These are phyloP conservation scores for Hirtodrosophila confusa DNA, from an alignment of 2,888 invertebrate genomes.

Conservation along the genomic window DNA sequence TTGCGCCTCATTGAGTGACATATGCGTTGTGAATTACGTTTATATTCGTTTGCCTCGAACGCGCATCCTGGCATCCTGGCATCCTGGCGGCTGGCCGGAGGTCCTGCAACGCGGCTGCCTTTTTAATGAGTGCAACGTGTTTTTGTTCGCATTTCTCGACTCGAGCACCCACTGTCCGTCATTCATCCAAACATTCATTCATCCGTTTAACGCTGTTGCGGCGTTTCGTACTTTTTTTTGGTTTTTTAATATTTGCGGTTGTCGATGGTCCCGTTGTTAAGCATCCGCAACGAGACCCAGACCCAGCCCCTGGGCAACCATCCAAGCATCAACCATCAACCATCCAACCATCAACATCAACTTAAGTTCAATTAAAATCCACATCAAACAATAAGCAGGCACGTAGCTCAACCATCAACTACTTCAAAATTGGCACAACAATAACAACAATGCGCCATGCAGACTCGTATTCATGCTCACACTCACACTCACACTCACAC, in stretches of 20 bases:
- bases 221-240: constrained; percentile 34
- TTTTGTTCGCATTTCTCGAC: constrained; percentile 65
- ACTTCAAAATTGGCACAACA: constrained; percentile 70
- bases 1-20: constrained; percentile 78
- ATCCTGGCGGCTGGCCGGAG: constrained; percentile 2
- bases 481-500: constrained; percentile 4
- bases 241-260: constrained; percentile 73
- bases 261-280: constrained; percentile 62
- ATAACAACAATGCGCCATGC: constrained; percentile 50
- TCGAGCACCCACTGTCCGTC: constrained; percentile 53
- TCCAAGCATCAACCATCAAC: constrained; percentile 19
- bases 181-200: constrained; percentile 13
- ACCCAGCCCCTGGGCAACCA: constrained; percentile 9
- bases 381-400: constrained; percentile 83
- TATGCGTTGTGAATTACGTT: constrained; percentile 66
- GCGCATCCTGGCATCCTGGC: constrained; percentile 13
- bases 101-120: constrained; percentile 27
- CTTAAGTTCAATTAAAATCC: constrained; percentile 84
- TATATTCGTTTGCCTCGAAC: constrained; percentile 12
- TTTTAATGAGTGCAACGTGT: constrained; percentile 80
- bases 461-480: constrained; percentile 14
- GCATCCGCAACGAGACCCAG: constrained; percentile 39
- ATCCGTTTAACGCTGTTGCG: constrained; percentile 22
- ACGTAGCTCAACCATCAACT: constrained; percentile 76
- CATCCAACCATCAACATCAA: constrained; percentile 77